Evolutionary conservation across 2,888 invertebrate genomes (phyloP).

Genomic region (Azorinus chamasolen): DNA sequence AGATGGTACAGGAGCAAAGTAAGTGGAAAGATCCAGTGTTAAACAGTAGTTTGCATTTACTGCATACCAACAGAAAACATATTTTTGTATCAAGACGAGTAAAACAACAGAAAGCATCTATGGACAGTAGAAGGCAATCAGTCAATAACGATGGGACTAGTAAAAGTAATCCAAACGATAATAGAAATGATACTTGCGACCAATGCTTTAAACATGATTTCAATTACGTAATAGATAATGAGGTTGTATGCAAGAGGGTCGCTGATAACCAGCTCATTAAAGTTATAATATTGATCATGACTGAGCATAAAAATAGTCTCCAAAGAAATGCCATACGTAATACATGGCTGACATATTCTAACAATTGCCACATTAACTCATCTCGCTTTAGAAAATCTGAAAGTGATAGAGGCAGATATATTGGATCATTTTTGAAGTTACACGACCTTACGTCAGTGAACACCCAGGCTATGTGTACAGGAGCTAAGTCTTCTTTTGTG

Average conservation of each 20-base stretch:
- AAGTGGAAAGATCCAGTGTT: too few species aligned
- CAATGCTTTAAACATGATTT: slow-evolving; percentile 62
- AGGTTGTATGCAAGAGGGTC: slow-evolving; percentile 41
- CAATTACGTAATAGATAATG: slow-evolving; percentile 60
- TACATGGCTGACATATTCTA: slow-evolving; percentile 57
- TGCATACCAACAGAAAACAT: too few species aligned
- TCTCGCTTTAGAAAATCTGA: too few species aligned
- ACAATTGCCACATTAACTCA: too few species aligned
- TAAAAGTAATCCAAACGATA: background rate
- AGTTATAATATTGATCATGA: slow-evolving; percentile 52
- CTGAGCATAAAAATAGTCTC: slow-evolving; percentile 36
- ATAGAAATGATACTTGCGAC: slow-evolving; percentile 37
- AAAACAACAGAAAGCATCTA: background rate
- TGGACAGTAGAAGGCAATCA: background rate
- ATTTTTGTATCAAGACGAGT: too few species aligned
- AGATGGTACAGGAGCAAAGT: too few species aligned
- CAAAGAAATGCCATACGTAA: slow-evolving; percentile 54
- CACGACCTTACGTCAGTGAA: too few species aligned
- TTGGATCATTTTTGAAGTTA: too few species aligned
- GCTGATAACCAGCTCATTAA: slow-evolving; percentile 25
- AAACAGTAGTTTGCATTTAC: too few species aligned
- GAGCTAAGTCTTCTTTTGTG: too few species aligned
- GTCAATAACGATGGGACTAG: background rate
- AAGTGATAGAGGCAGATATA: too few species aligned
- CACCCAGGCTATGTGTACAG: too few species aligned